These are phyloP conservation scores for Leucoma salicis DNA, from an alignment of 2,888 invertebrate species.

Conservation along the genomic window DNA sequence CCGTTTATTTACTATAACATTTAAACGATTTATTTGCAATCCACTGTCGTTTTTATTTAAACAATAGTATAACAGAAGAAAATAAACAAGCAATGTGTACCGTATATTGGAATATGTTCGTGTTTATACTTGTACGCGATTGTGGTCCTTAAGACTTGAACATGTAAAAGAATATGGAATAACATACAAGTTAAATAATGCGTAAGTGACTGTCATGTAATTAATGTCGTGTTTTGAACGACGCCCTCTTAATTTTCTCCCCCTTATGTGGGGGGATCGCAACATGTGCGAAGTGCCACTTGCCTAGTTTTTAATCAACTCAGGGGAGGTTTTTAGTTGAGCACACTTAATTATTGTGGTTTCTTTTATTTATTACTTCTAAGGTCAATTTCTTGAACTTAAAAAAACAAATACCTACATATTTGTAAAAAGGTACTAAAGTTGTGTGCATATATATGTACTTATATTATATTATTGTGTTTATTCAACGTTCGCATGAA, in stretches of 20 bases:
- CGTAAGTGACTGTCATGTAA: conserved; percentile 50
- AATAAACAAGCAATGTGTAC: conserved; percentile 15
- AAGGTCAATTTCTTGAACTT: too few relatives aligned
- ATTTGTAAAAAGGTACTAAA: too few relatives aligned
- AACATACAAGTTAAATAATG: conserved; percentile 33
- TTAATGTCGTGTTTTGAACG: conserved; percentile 57
- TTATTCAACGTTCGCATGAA: too few relatives aligned
- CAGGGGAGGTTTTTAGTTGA: conserved; percentile 25
- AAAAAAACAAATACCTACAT: too few relatives aligned
- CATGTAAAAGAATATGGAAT: conserved; percentile 20
- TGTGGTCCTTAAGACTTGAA: conserved; percentile 17
- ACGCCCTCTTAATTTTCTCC: conserved; percentile 58
- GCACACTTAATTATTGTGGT: conserved; percentile 29
- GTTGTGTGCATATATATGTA: too few relatives aligned
- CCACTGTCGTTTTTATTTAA: conserved; percentile 10
- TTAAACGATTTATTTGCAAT: conserved; percentile 4
- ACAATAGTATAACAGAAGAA: background rate
- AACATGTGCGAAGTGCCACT: conserved; percentile 61
- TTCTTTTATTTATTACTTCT: too few relatives aligned
- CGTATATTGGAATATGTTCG: background rate
- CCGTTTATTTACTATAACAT: conserved; percentile 23
- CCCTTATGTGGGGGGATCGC: conserved; percentile 42
- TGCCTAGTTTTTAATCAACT: conserved; percentile 40
- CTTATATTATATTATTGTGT: too few relatives aligned
- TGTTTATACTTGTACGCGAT: conserved; percentile 8